Evolutionary conservation across 2,113 vertebrate genomes (phyloP), one percentile per base, ranked within the genome.

Genomic region (Ancistrus triradiatus): DNA sequence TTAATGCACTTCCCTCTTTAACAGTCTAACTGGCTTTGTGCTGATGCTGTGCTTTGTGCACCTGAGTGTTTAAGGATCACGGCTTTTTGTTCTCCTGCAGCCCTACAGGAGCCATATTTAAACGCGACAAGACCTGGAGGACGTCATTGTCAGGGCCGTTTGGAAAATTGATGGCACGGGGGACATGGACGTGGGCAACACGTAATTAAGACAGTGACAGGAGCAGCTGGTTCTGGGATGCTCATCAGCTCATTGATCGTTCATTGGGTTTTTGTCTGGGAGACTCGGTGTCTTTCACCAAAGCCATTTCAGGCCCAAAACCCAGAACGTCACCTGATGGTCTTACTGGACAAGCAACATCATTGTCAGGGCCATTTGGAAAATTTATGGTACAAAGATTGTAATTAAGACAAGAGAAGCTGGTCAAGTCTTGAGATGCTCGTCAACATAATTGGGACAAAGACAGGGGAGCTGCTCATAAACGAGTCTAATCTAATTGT

Each of bases 161-260:
- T 19, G 31, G 57, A 61, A 47, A 64, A 28, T 14, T 19, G 69
- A 38, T 19, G 35, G 57, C 48, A 59, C 17, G 46, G 52, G 22
- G 14, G 48, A 28, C 42, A 40, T 19, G 33, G 38, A 71, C 52
- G 40, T 40, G 43, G 7, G 21, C 64, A 33, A 48, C 37, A 64
- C 58, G 56, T 59, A 72, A 69, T 72, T 74, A 68, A 59, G 27
- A 52, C 59, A 22, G 44, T 24, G n/a, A n/a, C n/a, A n/a, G n/a
- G n/a, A n/a, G n/a, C n/a, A n/a, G n/a, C n/a, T n/a, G n/a, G n/a
- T n/a, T n/a, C n/a, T n/a, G n/a, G n/a, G n/a, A n/a, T n/a, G n/a
- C n/a, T n/a, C n/a, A n/a, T n/a, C n/a, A n/a, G n/a, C n/a, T n/a
- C n/a, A n/a, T n/a, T n/a, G n/a, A n/a, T n/a, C n/a, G n/a, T n/a